Percentiles rank a stretch among this genome's conserved stretches.
phyloP scores from a whole-genome alignment of 2,113 vertebrate species.

The Boulengerochromis microlepis region DNA sequence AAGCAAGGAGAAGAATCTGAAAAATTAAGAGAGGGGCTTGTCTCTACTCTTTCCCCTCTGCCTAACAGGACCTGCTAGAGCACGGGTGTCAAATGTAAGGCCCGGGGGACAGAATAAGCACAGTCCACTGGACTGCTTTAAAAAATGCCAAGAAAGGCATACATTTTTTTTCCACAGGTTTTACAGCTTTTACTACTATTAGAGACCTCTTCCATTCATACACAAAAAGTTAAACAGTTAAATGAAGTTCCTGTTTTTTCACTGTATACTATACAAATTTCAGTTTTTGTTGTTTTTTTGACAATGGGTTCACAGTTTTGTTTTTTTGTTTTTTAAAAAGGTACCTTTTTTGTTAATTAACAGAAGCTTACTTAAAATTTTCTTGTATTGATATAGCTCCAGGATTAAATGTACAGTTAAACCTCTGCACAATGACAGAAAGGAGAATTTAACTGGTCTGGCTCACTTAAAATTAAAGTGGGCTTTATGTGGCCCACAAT shows the following conservation, averaged over 20 bases:
- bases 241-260: not conserved
- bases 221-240: not conserved
- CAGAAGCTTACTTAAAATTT: not conserved
- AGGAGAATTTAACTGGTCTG: not conserved
- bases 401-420: not conserved
- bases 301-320: not conserved
- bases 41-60: not conserved
- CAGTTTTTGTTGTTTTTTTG: not conserved
- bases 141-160: not conserved
- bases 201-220: not conserved
- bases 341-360: not conserved
- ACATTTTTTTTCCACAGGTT: not conserved
- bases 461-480: not conserved
- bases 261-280: not conserved
- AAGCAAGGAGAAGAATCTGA: not conserved
- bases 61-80: not conserved
- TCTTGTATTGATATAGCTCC: not conserved
- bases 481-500: not conserved
- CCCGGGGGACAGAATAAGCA: not conserved
- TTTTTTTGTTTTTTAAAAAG: not conserved
- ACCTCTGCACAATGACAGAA: not conserved
- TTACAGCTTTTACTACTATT: not conserved
- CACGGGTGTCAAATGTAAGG: not conserved
- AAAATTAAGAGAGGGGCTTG: not conserved
- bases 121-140: not conserved